phyloP scores from a whole-genome alignment of 2,797 vertebrate genomes.

The Austrolebias charrua region DNA sequence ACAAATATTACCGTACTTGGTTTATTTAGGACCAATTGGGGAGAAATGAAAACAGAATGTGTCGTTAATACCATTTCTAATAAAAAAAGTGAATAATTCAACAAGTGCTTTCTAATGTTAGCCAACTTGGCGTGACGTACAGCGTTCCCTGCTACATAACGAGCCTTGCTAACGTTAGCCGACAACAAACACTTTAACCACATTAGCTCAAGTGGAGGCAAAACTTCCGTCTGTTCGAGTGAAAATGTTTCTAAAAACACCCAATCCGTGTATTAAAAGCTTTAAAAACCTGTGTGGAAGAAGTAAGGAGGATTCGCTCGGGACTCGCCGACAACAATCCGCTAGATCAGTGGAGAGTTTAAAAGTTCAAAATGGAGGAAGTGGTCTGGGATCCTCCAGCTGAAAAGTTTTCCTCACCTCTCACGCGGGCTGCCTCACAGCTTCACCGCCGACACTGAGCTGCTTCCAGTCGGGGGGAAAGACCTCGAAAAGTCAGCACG shows the following conservation, averaged over 20 bases:
- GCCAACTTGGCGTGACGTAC: constrained; percentile 1
- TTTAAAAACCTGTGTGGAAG: accelerated
- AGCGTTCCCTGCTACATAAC: constrained; percentile 35
- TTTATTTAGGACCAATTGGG: too few species aligned
- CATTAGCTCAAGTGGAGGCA: too few species aligned
- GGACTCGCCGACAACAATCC: constrained; percentile 66
- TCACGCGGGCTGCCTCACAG: not conserved
- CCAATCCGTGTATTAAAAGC: accelerated
- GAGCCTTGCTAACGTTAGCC: constrained; percentile 61
- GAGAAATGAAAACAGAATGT: constrained; percentile 12
- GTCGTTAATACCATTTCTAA: accelerated
- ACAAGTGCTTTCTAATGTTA: not conserved
- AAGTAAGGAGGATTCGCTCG: too few species aligned
- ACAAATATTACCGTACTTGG: too few species aligned
- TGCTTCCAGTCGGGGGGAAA: not conserved
- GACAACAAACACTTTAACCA: constrained; percentile 31
- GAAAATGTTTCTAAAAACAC: not conserved
- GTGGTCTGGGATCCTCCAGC: constrained; percentile 59
- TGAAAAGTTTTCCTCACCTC: constrained; percentile 67
- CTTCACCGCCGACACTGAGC: not conserved
- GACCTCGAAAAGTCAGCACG: not conserved
- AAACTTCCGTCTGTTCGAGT: too few species aligned
- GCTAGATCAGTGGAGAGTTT: constrained; percentile 49
- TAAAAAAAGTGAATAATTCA: accelerated
- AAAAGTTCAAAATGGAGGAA: constrained; percentile 86